phyloP scores from a whole-genome alignment of 2,888 invertebrate genomes.

The Macrophya alboannulata region DNA sequence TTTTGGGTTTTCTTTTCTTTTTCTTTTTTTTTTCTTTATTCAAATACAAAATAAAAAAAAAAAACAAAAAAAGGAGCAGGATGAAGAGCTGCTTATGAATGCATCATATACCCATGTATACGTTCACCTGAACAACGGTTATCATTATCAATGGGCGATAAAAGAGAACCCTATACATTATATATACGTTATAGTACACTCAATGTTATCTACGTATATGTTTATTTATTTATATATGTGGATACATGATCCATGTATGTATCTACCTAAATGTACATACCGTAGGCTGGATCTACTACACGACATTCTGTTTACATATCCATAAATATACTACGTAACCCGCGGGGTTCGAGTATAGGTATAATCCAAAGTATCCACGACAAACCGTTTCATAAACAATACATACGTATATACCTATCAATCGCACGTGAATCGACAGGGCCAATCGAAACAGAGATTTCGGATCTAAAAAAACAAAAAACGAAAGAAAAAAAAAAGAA shows the following conservation, averaged over 20 bases:
- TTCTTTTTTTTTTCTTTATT: neutral
- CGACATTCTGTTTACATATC: constrained; percentile 2
- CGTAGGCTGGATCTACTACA: neutral
- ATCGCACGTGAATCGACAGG: neutral
- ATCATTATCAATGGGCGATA: constrained; percentile 20
- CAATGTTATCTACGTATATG: neutral
- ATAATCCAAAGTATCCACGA: neutral
- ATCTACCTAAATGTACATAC: neutral
- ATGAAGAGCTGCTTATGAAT: neutral
- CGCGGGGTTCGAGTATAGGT: neutral
- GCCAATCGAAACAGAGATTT: neutral
- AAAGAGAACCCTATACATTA: neutral
- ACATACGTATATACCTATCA: neutral
- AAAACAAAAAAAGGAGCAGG: neutral
- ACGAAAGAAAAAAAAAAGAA: neutral
- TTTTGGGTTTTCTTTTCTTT: neutral
- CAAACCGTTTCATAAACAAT: neutral
- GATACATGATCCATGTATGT: neutral
- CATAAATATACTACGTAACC: neutral
- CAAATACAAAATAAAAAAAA: neutral
- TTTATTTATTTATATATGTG: too few relatives aligned
- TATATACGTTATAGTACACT: neutral
- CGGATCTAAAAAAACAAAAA: neutral
- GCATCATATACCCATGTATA: too few relatives aligned
- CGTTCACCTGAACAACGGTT: neutral